phyloP scores from a whole-genome alignment of 2,797 vertebrate genomes.

The Myotis planiceps region DNA sequence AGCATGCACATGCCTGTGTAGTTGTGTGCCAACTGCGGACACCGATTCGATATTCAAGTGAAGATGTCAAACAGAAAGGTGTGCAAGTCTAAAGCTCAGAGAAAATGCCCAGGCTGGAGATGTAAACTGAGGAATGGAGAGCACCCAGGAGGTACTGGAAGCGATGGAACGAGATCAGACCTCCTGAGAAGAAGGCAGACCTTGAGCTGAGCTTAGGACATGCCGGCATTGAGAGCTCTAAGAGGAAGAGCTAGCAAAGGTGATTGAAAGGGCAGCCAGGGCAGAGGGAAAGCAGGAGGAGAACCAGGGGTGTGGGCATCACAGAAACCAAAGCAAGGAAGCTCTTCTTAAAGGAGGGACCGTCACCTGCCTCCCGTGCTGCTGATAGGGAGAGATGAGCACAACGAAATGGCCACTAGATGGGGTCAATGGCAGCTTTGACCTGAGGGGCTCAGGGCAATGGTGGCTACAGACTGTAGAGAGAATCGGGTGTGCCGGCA shows the following conservation, averaged over 20 bases:
- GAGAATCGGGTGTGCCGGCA: background rate
- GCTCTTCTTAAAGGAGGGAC: background rate
- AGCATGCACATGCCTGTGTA: background rate
- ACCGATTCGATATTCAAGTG: background rate
- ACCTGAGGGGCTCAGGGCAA: background rate
- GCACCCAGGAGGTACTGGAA: background rate
- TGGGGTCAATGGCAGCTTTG: background rate
- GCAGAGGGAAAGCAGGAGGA: background rate
- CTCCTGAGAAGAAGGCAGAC: background rate
- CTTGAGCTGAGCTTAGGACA: background rate
- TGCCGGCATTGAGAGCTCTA: background rate
- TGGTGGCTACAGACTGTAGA: background rate
- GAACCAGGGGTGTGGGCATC: background rate
- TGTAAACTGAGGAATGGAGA: background rate
- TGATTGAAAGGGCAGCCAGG: background rate
- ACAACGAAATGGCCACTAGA: background rate
- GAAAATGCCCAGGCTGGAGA: background rate
- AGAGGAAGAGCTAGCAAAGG: background rate
- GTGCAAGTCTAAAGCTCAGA: background rate
- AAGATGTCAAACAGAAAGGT: background rate
- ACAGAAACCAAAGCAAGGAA: background rate
- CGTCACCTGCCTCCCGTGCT: background rate
- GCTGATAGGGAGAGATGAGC: background rate
- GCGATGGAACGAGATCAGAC: background rate
- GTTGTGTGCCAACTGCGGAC: background rate